These are phyloP conservation scores for Myopa testacea DNA, from an alignment of 2,888 invertebrate species.

Conservation along the genomic window DNA sequence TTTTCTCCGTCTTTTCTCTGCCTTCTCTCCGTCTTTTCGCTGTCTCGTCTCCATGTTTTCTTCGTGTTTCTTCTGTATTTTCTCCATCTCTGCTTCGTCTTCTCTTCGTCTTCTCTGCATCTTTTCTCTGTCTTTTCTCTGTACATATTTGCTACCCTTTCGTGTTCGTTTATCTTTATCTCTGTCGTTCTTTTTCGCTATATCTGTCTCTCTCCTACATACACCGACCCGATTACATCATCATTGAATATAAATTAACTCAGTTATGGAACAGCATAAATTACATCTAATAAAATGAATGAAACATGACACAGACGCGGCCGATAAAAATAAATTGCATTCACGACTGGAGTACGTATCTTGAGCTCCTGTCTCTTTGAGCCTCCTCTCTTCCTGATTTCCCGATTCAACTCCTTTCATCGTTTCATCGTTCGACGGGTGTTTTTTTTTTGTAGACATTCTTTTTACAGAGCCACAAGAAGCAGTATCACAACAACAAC, in stretches of 20 bases:
- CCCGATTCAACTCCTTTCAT: no score
- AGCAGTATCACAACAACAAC: no score
- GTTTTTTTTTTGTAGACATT: no score
- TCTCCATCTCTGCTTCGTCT: neutral
- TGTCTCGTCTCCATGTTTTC: no score
- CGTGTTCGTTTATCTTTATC: neutral
- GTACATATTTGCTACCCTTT: neutral
- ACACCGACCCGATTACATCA: constrained; percentile 20
- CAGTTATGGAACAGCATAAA: constrained; percentile 37
- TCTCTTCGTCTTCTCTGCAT: neutral
- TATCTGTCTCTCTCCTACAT: neutral
- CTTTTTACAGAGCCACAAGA: no score
- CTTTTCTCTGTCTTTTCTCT: neutral
- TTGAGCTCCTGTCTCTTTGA: no score
- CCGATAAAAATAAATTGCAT: constrained; percentile 12
- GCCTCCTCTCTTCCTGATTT: no score
- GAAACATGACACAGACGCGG: constrained; percentile 6
- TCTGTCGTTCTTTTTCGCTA: neutral
- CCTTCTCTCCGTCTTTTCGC: no score
- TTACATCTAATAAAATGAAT: constrained; percentile 23
- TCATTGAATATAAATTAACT: constrained; percentile 37
- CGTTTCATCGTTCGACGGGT: no score
- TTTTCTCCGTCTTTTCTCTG: no score
- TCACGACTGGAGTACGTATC: neutral
- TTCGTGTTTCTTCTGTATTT: no score